Percentiles rank a stretch among this genome's conserved stretches.
Conservation (phyloP, 2,113 vertebrate species). For the Heptranchias perlo region DNA sequence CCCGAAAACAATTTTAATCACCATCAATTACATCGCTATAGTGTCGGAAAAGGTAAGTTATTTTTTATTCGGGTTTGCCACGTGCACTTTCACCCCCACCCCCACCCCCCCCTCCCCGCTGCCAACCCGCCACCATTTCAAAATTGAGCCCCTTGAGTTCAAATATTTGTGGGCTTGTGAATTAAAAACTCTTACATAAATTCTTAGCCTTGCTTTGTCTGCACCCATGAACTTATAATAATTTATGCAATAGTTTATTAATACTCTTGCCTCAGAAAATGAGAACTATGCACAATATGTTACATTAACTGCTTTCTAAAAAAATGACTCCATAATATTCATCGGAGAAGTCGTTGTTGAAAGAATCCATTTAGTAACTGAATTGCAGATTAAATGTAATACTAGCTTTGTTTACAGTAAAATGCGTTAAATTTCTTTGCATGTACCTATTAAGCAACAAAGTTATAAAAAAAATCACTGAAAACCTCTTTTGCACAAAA, state of each 20-base stretch:
- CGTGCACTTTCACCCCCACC: too few species aligned
- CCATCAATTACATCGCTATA: too few species aligned
- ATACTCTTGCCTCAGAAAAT: neutral
- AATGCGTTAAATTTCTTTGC: neutral
- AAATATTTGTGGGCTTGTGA: neutral
- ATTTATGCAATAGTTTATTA: neutral
- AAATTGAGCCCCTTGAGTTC: too few species aligned
- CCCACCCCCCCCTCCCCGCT: too few species aligned
- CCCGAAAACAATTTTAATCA: too few species aligned
- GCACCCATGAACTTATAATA: slow-evolving; percentile 17
- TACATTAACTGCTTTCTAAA: neutral
- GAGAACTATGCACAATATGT: neutral
- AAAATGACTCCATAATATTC: neutral
- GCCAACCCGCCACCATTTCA: too few species aligned
- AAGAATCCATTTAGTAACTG: neutral
- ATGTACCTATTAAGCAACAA: neutral
- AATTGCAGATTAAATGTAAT: neutral
- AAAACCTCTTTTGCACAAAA: neutral
- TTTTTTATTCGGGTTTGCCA: too few species aligned
- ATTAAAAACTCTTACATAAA: neutral
- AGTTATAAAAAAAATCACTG: neutral
- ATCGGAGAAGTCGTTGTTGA: neutral
- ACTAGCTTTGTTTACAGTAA: neutral
- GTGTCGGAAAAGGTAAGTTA: too few species aligned
- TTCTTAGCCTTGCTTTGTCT: neutral